These are phyloP conservation scores for Coenonympha arcania DNA, from an alignment of 2,888 invertebrate genomes.

Conservation along the genomic window DNA sequence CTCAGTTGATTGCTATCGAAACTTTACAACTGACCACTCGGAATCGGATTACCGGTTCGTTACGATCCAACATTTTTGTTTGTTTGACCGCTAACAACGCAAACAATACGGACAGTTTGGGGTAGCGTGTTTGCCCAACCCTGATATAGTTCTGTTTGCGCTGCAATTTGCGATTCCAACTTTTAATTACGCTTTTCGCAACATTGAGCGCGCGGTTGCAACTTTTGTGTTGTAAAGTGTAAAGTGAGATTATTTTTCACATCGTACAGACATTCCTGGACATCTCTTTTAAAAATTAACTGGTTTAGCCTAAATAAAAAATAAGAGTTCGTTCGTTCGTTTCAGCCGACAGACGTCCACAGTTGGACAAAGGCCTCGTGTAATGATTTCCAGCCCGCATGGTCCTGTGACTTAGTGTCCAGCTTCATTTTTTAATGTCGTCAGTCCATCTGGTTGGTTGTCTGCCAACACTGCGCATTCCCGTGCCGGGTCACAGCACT, in stretches of 20 bases:
- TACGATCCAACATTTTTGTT: constrained; percentile 59
- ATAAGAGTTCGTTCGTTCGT: background rate
- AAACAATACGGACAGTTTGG: constrained; percentile 45
- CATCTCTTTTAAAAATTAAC: no score
- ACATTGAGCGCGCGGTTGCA: constrained; percentile 4
- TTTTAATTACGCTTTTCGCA: constrained; percentile 28
- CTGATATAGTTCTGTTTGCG: constrained; percentile 33
- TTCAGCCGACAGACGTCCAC: no score
- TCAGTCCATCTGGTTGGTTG: no score
- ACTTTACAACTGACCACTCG: constrained; percentile 64
- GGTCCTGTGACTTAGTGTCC: no score
- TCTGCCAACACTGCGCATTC: no score
- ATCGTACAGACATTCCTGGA: no score
- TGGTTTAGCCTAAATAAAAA: no score
- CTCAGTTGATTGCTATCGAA: constrained; percentile 67
- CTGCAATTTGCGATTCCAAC: constrained; percentile 29
- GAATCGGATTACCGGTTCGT: constrained; percentile 68
- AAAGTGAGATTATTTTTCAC: no score
- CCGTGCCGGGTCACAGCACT: no score
- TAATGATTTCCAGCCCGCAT: no score
- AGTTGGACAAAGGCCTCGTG: no score
- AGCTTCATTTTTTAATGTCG: no score
- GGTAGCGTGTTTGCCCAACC: constrained; percentile 41
- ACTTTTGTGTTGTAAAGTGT: background rate
- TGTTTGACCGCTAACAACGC: constrained; percentile 58